These are phyloP conservation scores for Urocynchramus pylzowi DNA, from an alignment of 2,113 vertebrate genomes.

Conservation along the genomic window DNA sequence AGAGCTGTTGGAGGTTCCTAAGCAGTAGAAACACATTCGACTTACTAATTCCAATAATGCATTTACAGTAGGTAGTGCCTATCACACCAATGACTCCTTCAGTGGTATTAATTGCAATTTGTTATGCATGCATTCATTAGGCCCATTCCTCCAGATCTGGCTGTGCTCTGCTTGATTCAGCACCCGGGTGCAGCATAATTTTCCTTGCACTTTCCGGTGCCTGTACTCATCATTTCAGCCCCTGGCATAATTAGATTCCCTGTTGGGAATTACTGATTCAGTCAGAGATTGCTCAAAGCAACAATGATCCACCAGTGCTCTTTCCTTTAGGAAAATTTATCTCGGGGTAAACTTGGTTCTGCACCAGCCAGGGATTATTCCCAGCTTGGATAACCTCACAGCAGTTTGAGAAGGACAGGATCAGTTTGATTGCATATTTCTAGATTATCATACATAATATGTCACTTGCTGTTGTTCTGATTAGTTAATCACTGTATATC, in stretches of 20 bases:
- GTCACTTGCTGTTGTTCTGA: neutral
- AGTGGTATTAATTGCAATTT: slow-evolving; percentile 2
- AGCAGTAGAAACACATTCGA: neutral
- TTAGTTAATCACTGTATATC: neutral
- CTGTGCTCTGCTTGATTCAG: slow-evolving; percentile 28
- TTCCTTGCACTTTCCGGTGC: neutral
- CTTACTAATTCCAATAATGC: neutral
- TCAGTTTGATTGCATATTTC: neutral
- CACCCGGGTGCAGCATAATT: neutral
- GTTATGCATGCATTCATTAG: slow-evolving; percentile 19
- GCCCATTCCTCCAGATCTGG: neutral
- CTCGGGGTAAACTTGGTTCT: neutral
- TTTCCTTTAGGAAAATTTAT: neutral
- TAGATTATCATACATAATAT: neutral
- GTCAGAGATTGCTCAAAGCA: neutral
- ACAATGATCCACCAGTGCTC: neutral
- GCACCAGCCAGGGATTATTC: neutral
- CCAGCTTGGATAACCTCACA: neutral
- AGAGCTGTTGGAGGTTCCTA: neutral
- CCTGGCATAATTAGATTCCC: slow-evolving; percentile 3
- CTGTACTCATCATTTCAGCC: neutral
- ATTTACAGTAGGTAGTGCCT: neutral
- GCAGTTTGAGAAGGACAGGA: neutral
- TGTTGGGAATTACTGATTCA: neutral
- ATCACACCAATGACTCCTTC: neutral